Evolutionary conservation across 2,797 vertebrate species (phyloP).

Genomic region (Coregonus ussuriensis): DNA sequence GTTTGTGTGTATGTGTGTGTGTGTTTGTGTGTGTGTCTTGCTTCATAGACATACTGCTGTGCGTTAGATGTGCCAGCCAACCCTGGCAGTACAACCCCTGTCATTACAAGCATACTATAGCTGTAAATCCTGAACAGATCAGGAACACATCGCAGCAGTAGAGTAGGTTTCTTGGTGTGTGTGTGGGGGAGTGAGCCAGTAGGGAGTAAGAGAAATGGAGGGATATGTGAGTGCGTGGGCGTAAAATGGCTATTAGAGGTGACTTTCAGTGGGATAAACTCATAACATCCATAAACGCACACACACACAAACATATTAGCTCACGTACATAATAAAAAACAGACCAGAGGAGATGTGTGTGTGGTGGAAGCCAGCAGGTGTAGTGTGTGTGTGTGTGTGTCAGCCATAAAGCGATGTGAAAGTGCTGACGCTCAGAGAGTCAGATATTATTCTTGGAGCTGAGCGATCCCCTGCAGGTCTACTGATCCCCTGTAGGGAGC

Average conservation of each 20-base stretch:
- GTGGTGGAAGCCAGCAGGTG: not conserved
- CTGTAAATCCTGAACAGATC: conserved; percentile 54
- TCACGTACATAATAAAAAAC: conserved; percentile 9
- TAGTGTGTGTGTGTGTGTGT: too few relatives aligned
- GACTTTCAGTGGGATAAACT: conserved; percentile 74
- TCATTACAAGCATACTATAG: conserved; percentile 49
- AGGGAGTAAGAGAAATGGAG: conserved; percentile 69
- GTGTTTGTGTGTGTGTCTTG: too few relatives aligned
- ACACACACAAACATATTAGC: not conserved
- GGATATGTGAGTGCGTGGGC: conserved; percentile 45
- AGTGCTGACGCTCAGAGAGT: conserved; percentile 24
- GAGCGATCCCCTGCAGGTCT: conserved; percentile 13
- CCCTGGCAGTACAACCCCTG: conserved; percentile 49
- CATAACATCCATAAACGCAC: conserved; percentile 28
- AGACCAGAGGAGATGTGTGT: not conserved
- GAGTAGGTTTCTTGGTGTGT: conserved; percentile 50
- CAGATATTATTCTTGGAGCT: not conserved
- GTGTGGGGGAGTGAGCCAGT: conserved; percentile 56
- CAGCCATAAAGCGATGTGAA: conserved; percentile 4
- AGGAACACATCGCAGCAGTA: conserved; percentile 23
- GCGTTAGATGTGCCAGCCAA: not conserved
- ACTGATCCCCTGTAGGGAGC: not conserved
- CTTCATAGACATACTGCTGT: not conserved
- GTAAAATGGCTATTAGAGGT: conserved; percentile 75
- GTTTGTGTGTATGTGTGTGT: too few relatives aligned